Evolutionary conservation across 2,888 invertebrate species (phyloP).

Genomic region (Limenitis camilla): DNA sequence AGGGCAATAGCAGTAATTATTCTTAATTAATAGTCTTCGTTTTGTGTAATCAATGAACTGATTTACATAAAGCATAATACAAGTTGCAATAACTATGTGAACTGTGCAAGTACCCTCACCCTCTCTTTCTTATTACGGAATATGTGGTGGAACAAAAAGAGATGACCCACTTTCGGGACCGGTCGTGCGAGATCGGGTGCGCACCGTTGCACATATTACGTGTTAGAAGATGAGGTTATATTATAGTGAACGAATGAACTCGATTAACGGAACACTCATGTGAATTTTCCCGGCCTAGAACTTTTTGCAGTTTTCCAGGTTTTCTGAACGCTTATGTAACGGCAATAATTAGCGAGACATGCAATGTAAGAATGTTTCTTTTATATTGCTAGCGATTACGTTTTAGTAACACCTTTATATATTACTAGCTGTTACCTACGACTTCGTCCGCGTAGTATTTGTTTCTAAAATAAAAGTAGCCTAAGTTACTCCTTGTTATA

Average conservation of each 20-base stretch:
- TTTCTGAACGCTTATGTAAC: constrained; percentile 59
- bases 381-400: no score
- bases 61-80: constrained; percentile 39
- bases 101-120: constrained; percentile 38
- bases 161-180: constrained; percentile 72
- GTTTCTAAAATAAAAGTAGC: no score
- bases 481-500: no score
- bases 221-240: constrained; percentile 67
- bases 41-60: constrained; percentile 31
- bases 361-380: no score
- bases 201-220: constrained; percentile 71
- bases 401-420: no score
- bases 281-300: constrained; percentile 73
- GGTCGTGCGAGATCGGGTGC: constrained; percentile 71
- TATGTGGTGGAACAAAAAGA: constrained; percentile 73
- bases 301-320: constrained; percentile 64
- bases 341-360: background rate
- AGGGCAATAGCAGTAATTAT: no score
- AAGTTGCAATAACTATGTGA: constrained; percentile 33
- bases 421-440: no score
- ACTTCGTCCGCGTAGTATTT: no score
- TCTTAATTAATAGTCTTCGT: constrained; percentile 4
- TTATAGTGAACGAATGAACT: constrained; percentile 42
- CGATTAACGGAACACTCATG: constrained; percentile 65
- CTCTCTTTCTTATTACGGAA: constrained; percentile 72